These are phyloP conservation scores for Ephialtes manifestator DNA, from an alignment of 2,888 invertebrate genomes.

Conservation along the genomic window DNA sequence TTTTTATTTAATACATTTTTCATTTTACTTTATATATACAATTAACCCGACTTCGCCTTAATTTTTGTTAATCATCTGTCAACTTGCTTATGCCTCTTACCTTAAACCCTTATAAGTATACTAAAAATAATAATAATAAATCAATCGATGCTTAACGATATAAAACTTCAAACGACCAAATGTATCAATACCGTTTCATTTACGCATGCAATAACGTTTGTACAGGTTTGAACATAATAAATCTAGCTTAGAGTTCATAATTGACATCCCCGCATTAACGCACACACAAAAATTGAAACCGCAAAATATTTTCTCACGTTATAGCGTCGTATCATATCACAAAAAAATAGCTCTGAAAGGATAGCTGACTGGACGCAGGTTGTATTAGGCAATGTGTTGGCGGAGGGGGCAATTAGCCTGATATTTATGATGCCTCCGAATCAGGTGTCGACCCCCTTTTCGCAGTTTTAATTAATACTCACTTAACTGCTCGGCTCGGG, in stretches of 20 bases:
- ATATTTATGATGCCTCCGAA: constrained; percentile 39
- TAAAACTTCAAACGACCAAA: background rate
- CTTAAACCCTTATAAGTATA: background rate
- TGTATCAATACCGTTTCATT: too few species aligned
- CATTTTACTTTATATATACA: background rate
- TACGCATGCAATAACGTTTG: too few species aligned
- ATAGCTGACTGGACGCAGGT: background rate
- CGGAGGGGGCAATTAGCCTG: constrained; percentile 6
- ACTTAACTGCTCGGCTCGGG: constrained; percentile 13
- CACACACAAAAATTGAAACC: background rate
- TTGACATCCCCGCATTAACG: background rate
- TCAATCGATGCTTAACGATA: background rate
- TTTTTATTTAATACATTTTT: background rate
- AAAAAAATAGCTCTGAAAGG: background rate
- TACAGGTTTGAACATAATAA: background rate
- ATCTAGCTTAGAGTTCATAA: background rate
- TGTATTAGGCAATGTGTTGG: background rate
- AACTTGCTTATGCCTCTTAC: background rate
- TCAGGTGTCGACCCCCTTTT: constrained; percentile 29
- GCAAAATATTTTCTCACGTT: constrained; percentile 3
- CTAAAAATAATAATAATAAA: background rate
- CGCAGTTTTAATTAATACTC: constrained; percentile 25
- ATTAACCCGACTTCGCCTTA: background rate
- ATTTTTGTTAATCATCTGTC: background rate
- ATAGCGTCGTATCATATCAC: background rate